These are phyloP conservation scores for Dolichallabes microphthalmus DNA, from an alignment of 2,113 vertebrate species.

Conservation along the genomic window DNA sequence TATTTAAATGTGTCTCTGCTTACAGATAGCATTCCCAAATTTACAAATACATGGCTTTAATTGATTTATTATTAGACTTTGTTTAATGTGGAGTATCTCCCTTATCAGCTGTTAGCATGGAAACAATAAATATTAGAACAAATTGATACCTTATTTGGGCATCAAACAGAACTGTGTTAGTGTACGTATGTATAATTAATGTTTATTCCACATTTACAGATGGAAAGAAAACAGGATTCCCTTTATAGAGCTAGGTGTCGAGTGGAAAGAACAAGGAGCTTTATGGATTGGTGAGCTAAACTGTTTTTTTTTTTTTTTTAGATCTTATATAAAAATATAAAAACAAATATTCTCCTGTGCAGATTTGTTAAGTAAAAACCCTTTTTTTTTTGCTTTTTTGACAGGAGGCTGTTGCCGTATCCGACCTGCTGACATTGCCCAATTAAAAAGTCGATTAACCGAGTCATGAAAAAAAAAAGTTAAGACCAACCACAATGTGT, in stretches of 20 bases:
- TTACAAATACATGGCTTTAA: not conserved
- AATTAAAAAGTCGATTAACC: conserved; percentile 57
- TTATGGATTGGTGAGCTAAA: conserved; percentile 71
- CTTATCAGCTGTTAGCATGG: not conserved
- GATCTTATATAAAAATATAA: not conserved
- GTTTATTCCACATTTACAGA: conserved; percentile 51
- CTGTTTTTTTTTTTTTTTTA: not conserved
- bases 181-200: not conserved
- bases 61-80: not conserved
- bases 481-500: not conserved
- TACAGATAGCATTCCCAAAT: not conserved
- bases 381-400: conserved; percentile 1
- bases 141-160: not conserved
- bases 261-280: conserved; percentile 73
- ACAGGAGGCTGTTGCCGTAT: conserved; percentile 77
- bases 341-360: not conserved
- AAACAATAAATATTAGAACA: not conserved
- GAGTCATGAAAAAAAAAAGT: not conserved
- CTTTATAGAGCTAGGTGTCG: conserved; percentile 56
- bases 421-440: conserved; percentile 64
- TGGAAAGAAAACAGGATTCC: conserved; percentile 59
- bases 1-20: not conserved
- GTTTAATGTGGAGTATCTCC: not conserved
- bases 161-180: not conserved
- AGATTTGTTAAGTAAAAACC: not conserved